phyloP scores from a whole-genome alignment of 2,113 vertebrate genomes.

The Vicugna pacos region DNA sequence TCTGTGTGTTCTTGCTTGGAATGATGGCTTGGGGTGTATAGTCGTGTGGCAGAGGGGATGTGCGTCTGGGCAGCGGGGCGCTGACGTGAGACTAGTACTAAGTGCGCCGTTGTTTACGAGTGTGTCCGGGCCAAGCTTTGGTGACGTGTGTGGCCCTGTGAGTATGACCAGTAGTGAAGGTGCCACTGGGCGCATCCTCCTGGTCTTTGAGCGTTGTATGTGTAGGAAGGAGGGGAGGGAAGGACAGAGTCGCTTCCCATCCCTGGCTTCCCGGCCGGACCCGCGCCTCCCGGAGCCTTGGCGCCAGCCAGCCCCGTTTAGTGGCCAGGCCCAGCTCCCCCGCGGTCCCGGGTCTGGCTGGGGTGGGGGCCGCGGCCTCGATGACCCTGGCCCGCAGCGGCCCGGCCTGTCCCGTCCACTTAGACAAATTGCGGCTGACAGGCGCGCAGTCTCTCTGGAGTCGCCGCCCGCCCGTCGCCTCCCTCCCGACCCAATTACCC shows the following conservation, averaged over 20 bases:
- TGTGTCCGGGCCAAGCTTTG: neutral
- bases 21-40: neutral
- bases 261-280: neutral
- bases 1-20: neutral
- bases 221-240: neutral
- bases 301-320: constrained; percentile 74
- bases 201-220: neutral
- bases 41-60: neutral
- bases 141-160: neutral
- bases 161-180: neutral
- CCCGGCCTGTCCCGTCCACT: constrained; percentile 89
- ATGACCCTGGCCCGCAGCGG: constrained; percentile 90
- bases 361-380: constrained; percentile 83
- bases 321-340: constrained; percentile 80
- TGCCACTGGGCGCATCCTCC: neutral
- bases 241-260: neutral
- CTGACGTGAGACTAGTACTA: neutral
- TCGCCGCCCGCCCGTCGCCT: constrained; percentile 80
- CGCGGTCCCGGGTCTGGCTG: constrained; percentile 81
- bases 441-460: constrained; percentile 91
- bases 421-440: constrained; percentile 92
- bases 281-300: constrained; percentile 69
- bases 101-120: too few relatives aligned
- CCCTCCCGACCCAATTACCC: constrained; percentile 83
- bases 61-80: neutral